phyloP scores from a whole-genome alignment of 2,888 invertebrate species.

The Eupithecia inturbata region DNA sequence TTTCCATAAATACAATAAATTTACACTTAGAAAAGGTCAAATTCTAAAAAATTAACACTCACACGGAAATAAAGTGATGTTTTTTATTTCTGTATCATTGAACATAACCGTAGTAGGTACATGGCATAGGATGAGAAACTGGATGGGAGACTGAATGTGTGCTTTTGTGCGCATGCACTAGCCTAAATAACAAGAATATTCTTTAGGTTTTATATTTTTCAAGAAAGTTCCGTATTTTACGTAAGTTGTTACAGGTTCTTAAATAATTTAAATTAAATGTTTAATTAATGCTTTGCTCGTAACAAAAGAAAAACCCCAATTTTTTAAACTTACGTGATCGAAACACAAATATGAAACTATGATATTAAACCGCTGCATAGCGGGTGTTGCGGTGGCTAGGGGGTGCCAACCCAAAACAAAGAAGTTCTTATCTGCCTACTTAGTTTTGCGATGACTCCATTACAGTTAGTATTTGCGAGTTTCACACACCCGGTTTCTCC shows the following conservation, averaged over 20 bases:
- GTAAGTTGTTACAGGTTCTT: no score
- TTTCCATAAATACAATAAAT: no score
- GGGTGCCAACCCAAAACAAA: not conserved
- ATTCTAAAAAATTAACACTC: no score
- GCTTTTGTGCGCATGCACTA: not conserved
- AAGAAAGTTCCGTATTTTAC: no score
- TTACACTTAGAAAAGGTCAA: no score
- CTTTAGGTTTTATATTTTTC: not conserved
- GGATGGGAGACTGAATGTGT: not conserved
- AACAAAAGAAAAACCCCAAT: not conserved
- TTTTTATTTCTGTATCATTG: no score
- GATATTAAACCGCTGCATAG: not conserved
- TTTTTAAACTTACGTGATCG: not conserved
- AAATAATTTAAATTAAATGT: not conserved
- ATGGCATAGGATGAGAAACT: no score
- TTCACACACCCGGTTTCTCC: constrained; percentile 46
- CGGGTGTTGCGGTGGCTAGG: not conserved
- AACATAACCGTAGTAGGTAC: no score
- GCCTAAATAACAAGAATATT: not conserved
- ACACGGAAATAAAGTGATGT: no score
- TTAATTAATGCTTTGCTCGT: not conserved
- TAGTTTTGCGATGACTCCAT: constrained; percentile 4
- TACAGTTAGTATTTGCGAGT: constrained; percentile 37
- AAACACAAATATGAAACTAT: not conserved
- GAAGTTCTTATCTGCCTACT: constrained; percentile 2